Base-by-base conservation (phyloP, 2,797 vertebrate species). In the Ctenochaetus hawaiiensis region DNA sequence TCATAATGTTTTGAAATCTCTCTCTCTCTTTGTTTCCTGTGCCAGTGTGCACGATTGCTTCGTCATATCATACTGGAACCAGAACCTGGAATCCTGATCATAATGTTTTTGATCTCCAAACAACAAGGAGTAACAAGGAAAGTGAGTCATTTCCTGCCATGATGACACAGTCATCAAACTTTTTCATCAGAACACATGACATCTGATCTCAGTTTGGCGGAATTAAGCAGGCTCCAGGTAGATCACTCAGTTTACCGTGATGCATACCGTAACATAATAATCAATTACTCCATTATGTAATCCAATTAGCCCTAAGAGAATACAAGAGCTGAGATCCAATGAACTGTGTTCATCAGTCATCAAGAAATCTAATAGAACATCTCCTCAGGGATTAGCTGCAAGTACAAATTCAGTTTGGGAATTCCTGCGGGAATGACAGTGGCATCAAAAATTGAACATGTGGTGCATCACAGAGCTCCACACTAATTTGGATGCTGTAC, bases 361-460 rank as follows among this genome's bases (percentile, higher is more conserved):
- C 86, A 92, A 90, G 87, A 90, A 95, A 96, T 95, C 91, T 91
- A 95, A 95, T 95, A 94, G 78, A 90, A 89, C 82, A 79, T 92
- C 89, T 92, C 93, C 89, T 84, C 22, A 10, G 91, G 92, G 91
- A 75, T 83, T 84, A 58, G 79, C 65, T 89, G 87, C 75, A 73
- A 84, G 87, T 89, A 90, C 84, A 93, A 92, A 94, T 92, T 80
- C 88, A 89, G 90, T 93, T 94, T 83, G 63, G 82, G 87, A 78
- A 91, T 89, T 94, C 92, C 92, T 88, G 68, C 77, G 89, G 92
- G 94, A 90, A 78, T 22, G 74, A 63, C 77, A 51, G 74, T 70
- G 83, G 87, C 87, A 92, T 94, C 89, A 92, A 86, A 88, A 78
- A 84, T 74, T 81, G 74, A 88, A 89, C 90, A 91, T 54, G 81